These are phyloP conservation scores for Tipula vernalis DNA, from an alignment of 2,888 invertebrate genomes.

Conservation along the genomic window DNA sequence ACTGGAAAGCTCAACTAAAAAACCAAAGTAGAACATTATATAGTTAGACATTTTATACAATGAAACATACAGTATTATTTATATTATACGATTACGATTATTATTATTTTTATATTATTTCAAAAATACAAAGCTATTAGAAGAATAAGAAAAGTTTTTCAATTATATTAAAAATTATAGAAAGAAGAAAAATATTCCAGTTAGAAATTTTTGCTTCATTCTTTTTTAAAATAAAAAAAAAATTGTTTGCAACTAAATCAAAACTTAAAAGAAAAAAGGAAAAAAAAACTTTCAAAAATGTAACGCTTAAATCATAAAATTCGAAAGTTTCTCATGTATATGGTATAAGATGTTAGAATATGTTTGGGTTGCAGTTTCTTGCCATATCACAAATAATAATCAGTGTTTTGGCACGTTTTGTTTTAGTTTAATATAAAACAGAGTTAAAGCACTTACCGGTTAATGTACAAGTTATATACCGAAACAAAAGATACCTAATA, in stretches of 20 bases:
- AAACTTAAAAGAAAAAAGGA: not conserved
- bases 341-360: not conserved
- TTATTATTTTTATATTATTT: not conserved
- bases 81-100: not conserved
- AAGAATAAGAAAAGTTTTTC: not conserved
- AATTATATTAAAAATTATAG: not conserved
- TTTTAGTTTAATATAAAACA: not conserved
- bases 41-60: not conserved
- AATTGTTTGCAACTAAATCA: not conserved
- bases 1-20: not conserved
- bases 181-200: not conserved
- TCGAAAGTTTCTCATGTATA: not conserved
- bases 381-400: not conserved
- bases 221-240: not conserved
- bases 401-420: not conserved
- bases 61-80: not conserved
- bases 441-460: no score
- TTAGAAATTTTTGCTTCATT: no score
- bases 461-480: no score
- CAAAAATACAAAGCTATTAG: not conserved
- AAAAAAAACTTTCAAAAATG: not conserved
- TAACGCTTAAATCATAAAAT: not conserved
- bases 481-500: no score
- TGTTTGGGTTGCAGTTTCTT: not conserved
- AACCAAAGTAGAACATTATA: not conserved